Conservation (phyloP, 2,888 invertebrate genomes). For the Caradrina kadenii region DNA sequence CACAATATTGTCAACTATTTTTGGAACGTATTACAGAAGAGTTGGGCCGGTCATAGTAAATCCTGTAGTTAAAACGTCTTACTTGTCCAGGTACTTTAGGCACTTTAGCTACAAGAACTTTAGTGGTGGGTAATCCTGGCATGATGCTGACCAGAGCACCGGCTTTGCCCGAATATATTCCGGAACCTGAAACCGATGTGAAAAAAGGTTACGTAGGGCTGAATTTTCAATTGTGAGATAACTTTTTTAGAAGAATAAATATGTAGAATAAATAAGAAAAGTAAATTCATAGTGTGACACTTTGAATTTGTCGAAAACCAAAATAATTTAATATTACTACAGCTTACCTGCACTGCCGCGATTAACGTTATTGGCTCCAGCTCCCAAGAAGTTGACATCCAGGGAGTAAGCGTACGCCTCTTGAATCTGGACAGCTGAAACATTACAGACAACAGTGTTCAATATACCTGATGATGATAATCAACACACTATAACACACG, state of each 20-base stretch:
- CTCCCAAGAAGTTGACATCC: slow-evolving; percentile 92
- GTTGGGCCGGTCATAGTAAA: not conserved
- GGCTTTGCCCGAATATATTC: slow-evolving; percentile 92
- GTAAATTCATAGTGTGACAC: not conserved
- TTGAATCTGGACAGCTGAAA: slow-evolving; percentile 92
- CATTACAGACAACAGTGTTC: not conserved
- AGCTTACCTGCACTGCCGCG: slow-evolving; percentile 89
- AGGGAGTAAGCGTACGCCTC: slow-evolving; percentile 92
- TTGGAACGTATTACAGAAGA: no score
- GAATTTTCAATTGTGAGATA: no score
- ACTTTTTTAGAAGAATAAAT: no score
- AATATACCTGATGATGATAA: not conserved
- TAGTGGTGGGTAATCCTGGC: slow-evolving; percentile 82
- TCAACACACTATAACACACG: not conserved
- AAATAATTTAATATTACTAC: not conserved
- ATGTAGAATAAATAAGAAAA: no score
- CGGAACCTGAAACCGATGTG: slow-evolving; percentile 90
- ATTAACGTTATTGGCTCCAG: slow-evolving; percentile 92
- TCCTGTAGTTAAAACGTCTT: slow-evolving; percentile 36
- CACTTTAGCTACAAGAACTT: slow-evolving; percentile 83
- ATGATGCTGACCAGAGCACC: slow-evolving; percentile 86
- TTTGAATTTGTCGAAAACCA: not conserved
- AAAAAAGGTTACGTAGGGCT: not conserved
- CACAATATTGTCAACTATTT: no score
- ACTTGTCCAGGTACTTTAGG: slow-evolving; percentile 87